These are phyloP conservation scores for Cryptotermes secundus DNA, from an alignment of 1,140 invertebrate species.

Conservation along the genomic window DNA sequence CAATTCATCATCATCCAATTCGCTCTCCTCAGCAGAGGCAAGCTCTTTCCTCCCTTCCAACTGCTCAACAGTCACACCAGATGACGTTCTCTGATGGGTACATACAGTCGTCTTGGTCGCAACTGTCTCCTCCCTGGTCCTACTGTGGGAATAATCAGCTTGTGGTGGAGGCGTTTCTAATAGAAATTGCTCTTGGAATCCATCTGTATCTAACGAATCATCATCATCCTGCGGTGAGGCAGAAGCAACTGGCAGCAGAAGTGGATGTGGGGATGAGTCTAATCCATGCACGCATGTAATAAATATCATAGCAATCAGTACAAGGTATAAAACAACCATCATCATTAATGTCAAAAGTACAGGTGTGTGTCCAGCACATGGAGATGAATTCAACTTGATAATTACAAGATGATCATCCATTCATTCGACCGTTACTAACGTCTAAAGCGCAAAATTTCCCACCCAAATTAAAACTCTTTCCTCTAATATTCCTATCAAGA, in stretches of 20 bases:
- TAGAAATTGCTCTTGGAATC: slow-evolving; percentile 51
- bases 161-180: slow-evolving; percentile 48
- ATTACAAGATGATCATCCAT: no score
- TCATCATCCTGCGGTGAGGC: slow-evolving; percentile 53
- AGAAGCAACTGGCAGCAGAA: slow-evolving; percentile 40
- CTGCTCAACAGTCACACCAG: not conserved
- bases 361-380: slow-evolving; percentile 4
- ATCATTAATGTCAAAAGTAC: not conserved
- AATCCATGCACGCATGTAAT: not conserved
- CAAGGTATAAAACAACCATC: not conserved
- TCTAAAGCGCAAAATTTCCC: not conserved
- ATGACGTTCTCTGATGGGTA: not conserved
- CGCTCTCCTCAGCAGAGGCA: slow-evolving; percentile 11
- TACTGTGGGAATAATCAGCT: slow-evolving; percentile 34
- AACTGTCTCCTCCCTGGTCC: not conserved
- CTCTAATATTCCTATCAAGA: not conserved
- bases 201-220: slow-evolving; percentile 54
- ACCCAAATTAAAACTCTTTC: not conserved
- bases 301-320: not conserved
- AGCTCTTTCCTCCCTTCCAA: slow-evolving; percentile 21
- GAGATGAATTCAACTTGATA: not conserved
- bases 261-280: not conserved
- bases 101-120: not conserved
- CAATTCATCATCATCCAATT: slow-evolving; percentile 23
- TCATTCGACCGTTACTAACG: not conserved